These are phyloP conservation scores for Scolanthus callimorphus DNA, from an alignment of 92 coral and sea anemone species.

Conservation along the genomic window DNA sequence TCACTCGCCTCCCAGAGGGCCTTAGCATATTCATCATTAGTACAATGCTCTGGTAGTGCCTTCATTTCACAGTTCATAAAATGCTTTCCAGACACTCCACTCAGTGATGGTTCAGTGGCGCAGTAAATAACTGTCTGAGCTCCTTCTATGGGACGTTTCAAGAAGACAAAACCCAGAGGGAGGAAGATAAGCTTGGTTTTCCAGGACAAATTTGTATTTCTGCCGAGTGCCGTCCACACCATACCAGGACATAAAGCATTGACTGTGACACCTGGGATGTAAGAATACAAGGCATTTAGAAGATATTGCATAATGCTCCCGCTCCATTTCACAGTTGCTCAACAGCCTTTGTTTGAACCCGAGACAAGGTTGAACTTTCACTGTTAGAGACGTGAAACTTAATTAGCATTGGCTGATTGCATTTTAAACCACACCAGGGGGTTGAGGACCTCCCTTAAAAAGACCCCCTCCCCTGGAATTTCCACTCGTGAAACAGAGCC, in stretches of 20 bases:
- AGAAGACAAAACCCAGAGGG: constrained; percentile 67
- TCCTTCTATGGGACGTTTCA: constrained; percentile 85
- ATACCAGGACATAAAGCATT: constrained; percentile 89
- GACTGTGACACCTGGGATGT: constrained; percentile 94
- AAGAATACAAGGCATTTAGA: too few relatives aligned
- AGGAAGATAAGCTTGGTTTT: constrained; percentile 43
- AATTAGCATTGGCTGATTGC: too few relatives aligned
- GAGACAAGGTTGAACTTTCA: too few relatives aligned
- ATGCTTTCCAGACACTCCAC: constrained; percentile 65
- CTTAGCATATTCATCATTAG: constrained; percentile 86
- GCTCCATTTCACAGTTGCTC: too few relatives aligned
- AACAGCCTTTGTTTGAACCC: too few relatives aligned
- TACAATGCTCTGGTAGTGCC: constrained; percentile 71
- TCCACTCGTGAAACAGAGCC: too few relatives aligned
- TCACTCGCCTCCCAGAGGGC: constrained; percentile 95
- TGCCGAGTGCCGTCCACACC: constrained; percentile 83
- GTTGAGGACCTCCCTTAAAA: too few relatives aligned
- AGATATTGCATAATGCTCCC: too few relatives aligned
- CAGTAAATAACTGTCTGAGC: constrained; percentile 90
- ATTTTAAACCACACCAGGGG: too few relatives aligned
- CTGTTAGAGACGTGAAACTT: too few relatives aligned
- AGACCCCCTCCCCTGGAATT: too few relatives aligned
- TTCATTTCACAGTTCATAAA: constrained; percentile 68
- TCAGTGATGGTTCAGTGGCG: constrained; percentile 77
- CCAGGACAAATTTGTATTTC: constrained; percentile 54